These are phyloP conservation scores for Ferrisia virgata DNA, from an alignment of 2,888 invertebrate species.

Conservation along the genomic window DNA sequence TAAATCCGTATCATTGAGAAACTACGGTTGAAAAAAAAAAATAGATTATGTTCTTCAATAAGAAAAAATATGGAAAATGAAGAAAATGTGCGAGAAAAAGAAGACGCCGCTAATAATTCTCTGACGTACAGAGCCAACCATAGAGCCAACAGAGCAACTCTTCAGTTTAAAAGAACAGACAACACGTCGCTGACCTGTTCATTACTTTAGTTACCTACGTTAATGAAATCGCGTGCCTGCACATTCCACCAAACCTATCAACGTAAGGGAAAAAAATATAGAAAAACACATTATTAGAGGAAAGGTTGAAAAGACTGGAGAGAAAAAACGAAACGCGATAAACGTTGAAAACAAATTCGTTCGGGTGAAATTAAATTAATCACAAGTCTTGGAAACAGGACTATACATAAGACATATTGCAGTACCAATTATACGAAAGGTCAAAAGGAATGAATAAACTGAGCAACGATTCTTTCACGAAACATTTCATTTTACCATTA, in stretches of 20 bases:
- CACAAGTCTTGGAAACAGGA: not conserved
- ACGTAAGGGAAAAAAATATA: not conserved
- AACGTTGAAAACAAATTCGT: not conserved
- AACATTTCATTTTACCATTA: not conserved
- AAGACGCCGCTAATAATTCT: too few relatives aligned
- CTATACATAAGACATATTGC: not conserved
- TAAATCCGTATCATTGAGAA: too few relatives aligned
- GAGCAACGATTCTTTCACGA: not conserved
- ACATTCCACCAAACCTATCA: not conserved
- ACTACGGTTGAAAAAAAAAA: too few relatives aligned
- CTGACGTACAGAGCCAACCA: too few relatives aligned
- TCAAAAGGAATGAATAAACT: not conserved
- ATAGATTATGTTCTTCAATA: too few relatives aligned
- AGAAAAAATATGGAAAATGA: too few relatives aligned
- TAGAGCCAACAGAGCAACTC: too few relatives aligned
- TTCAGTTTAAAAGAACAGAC: not conserved
- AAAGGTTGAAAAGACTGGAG: not conserved
- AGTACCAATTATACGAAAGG: not conserved
- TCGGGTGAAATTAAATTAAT: not conserved
- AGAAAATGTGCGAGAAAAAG: too few relatives aligned
- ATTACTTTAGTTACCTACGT: not conserved
- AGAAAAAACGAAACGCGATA: not conserved
- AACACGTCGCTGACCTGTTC: not conserved
- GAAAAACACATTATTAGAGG: not conserved
- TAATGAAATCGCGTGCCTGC: not conserved